Conservation (phyloP, 2,113 vertebrate species). For the Etia nguti region DNA sequence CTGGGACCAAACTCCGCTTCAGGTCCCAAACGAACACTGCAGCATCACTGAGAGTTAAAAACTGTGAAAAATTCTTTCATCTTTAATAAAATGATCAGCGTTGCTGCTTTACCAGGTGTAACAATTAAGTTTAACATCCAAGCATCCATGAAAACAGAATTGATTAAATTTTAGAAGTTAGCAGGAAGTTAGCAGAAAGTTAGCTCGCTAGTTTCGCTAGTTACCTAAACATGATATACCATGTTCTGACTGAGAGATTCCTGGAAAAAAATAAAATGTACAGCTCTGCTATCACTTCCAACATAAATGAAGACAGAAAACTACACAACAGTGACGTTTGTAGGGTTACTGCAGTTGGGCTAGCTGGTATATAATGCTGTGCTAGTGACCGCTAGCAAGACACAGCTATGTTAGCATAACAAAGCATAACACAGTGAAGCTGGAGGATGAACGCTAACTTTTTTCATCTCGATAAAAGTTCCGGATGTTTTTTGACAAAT, state of each 20-base stretch:
- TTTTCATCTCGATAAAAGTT: no score
- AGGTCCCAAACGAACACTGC: not conserved
- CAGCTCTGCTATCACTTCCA: accelerated
- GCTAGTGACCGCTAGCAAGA: no score
- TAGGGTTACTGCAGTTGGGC: no score
- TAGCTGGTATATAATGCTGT: no score
- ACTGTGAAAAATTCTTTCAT: accelerated
- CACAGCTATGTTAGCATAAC: no score
- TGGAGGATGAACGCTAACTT: no score
- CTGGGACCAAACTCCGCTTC: no score
- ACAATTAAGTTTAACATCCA: not conserved
- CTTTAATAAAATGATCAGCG: not conserved
- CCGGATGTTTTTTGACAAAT: no score
- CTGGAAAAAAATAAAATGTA: accelerated
- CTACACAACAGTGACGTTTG: accelerated
- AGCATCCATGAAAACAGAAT: not conserved
- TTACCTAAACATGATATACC: accelerated
- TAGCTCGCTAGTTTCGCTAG: no score
- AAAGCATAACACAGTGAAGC: no score
- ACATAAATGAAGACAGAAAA: not conserved
- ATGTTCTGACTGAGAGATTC: not conserved
- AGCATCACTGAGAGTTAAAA: not conserved
- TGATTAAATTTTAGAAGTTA: not conserved
- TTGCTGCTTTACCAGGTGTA: not conserved
- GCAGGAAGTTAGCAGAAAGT: not conserved